These are phyloP conservation scores for Malurus melanocephalus DNA, from an alignment of 2,113 vertebrate species.

Conservation along the genomic window DNA sequence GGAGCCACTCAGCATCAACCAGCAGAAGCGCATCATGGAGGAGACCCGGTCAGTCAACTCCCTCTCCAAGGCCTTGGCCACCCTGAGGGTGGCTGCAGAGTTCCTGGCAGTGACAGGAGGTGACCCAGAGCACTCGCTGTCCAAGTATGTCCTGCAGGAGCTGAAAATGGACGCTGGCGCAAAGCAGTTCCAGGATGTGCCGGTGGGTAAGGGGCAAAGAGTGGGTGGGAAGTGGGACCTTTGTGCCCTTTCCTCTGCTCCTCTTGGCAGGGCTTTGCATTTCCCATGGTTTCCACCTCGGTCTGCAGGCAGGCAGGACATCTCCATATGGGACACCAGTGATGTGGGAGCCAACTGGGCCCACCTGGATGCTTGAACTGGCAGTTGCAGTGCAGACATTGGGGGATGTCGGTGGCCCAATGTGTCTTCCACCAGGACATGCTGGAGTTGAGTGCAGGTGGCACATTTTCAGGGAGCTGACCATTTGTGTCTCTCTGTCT, in stretches of 20 bases:
- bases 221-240: neutral
- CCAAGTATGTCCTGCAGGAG: conserved; percentile 3
- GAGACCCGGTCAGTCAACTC: conserved; percentile 3
- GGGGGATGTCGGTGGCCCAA: neutral
- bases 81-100: conserved; percentile 32
- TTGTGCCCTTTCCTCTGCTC: neutral
- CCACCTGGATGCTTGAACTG: neutral
- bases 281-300: neutral
- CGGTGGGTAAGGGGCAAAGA: neutral
- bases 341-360: neutral
- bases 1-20: conserved; percentile 6
- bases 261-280: neutral
- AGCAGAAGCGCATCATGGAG: conserved; percentile 38
- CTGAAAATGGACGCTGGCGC: neutral
- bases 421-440: neutral
- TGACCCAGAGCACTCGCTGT: neutral
- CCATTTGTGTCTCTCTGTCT: neutral
- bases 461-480: neutral
- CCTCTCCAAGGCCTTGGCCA: conserved; percentile 24
- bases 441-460: neutral
- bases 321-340: neutral
- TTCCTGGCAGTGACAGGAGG: conserved; percentile 10
- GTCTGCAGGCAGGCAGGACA: no score
- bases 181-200: neutral
- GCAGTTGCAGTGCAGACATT: neutral